phyloP scores from a whole-genome alignment of 2,888 invertebrate species.

The Mylabris sibirica region DNA sequence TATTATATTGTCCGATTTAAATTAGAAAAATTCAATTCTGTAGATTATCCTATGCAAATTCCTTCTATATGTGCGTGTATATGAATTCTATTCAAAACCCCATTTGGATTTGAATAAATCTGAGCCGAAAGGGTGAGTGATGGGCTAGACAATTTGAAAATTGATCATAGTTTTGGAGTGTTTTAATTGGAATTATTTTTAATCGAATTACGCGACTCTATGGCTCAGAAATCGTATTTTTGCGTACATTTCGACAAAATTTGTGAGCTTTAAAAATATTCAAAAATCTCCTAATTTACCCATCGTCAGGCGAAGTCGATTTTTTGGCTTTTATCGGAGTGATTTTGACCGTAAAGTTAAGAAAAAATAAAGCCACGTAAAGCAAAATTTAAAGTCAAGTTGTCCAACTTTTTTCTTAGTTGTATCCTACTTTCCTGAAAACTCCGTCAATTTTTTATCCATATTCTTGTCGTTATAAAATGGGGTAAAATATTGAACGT shows the following conservation, averaged over 20 bases:
- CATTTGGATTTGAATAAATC: conserved; percentile 16
- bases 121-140: background rate
- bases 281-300: too few relatives aligned
- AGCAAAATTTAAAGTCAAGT: too few relatives aligned
- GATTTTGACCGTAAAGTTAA: too few relatives aligned
- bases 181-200: background rate
- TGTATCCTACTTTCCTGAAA: too few relatives aligned
- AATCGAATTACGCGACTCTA: background rate
- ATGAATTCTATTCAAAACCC: conserved; percentile 1
- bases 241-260: too few relatives aligned
- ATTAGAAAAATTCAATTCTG: background rate
- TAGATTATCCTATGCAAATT: conserved; percentile 16
- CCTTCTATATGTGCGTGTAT: background rate
- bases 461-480: background rate
- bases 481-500: background rate
- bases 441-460: background rate
- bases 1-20: background rate
- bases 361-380: too few relatives aligned
- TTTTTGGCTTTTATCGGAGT: too few relatives aligned
- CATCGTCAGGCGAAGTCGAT: too few relatives aligned
- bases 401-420: too few relatives aligned
- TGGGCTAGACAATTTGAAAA: background rate
- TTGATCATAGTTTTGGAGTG: background rate
- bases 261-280: too few relatives aligned
- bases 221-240: background rate